Evolutionary conservation across 2,113 vertebrate genomes (phyloP).

Genomic region (Lycocorax pyrrhopterus): DNA sequence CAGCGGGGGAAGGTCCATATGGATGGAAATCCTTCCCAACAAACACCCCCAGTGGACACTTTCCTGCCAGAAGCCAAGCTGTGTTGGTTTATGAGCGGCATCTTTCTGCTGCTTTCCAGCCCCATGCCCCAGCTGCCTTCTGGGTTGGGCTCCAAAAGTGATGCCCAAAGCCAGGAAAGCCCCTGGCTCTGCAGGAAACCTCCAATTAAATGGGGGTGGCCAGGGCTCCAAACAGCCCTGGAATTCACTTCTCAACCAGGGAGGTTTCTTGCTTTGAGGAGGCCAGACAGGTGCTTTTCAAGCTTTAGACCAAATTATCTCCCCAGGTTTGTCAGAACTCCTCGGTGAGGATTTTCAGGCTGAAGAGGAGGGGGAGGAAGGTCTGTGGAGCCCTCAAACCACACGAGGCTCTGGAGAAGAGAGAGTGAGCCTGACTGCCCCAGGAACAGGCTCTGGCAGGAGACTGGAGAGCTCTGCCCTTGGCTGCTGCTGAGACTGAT

Average conservation of each 20-base stretch:
- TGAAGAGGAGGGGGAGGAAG: neutral
- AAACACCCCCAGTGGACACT: neutral
- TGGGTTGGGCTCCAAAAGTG: neutral
- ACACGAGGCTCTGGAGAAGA: neutral
- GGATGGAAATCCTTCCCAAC: neutral
- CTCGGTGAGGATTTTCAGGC: neutral
- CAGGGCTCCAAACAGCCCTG: neutral
- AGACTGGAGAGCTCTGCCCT: neutral
- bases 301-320: neutral
- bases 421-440: neutral
- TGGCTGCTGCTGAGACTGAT: neutral
- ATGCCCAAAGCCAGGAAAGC: neutral
- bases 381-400: neutral
- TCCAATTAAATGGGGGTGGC: neutral
- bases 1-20: accelerated
- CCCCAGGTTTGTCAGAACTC: neutral
- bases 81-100: accelerated
- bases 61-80: neutral
- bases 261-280: neutral
- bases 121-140: neutral
- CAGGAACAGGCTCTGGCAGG: neutral
- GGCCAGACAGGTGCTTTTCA: neutral
- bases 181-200: neutral
- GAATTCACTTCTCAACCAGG: no score
- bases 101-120: neutral